phyloP scores from a whole-genome alignment of 1,140 invertebrate species.

The Idris sp. region DNA sequence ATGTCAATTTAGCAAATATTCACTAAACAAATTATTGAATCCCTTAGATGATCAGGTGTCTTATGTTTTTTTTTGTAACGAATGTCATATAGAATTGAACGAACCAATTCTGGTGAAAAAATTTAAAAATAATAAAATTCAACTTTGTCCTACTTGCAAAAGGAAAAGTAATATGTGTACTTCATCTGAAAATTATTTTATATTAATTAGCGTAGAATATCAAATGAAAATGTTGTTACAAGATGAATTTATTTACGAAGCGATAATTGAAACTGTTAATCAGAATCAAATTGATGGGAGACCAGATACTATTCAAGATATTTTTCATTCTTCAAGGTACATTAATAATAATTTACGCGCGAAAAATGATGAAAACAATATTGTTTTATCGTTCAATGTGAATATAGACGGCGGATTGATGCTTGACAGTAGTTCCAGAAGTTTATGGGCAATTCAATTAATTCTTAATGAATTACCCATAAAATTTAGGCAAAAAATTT shows the following conservation, averaged over 20 bases:
- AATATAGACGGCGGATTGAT: conserved; percentile 34
- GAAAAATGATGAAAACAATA: conserved; percentile 1
- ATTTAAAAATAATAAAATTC: not conserved
- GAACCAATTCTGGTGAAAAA: not conserved
- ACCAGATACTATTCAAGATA: not conserved
- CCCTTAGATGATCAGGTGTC: not conserved
- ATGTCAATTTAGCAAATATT: not conserved
- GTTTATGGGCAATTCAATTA: conserved; percentile 44
- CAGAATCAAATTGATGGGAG: not conserved
- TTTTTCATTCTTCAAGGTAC: not conserved
- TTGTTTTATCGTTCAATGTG: conserved; percentile 14
- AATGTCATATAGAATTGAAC: not conserved
- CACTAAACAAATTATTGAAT: conserved; percentile 1
- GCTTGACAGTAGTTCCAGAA: conserved; percentile 12
- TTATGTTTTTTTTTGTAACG: conserved; percentile 8
- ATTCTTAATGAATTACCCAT: conserved; percentile 33
- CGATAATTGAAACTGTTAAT: not conserved
- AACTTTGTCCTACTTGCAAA: not conserved
- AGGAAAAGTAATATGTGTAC: not conserved
- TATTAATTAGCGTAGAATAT: not conserved
- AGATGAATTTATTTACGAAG: not conserved
- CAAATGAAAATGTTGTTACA: not conserved
- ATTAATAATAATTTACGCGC: not conserved
- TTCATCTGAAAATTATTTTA: conserved; percentile 1
- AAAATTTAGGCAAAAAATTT: conserved; percentile 17